Evolutionary conservation across 2,113 vertebrate species (phyloP).

Genomic region (Chelonoidis abingdonii): DNA sequence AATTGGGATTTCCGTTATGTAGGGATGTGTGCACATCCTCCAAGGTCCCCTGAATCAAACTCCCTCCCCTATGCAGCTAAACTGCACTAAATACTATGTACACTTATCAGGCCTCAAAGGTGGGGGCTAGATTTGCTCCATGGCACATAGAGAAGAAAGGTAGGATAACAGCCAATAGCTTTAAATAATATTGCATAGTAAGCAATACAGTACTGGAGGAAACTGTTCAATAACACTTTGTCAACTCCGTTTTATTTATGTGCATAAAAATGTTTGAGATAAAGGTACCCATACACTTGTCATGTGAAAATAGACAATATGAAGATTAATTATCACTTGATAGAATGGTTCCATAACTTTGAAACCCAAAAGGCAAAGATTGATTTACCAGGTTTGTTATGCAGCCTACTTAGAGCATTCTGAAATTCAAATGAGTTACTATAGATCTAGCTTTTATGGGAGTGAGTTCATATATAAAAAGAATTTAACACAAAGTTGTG

Average conservation of each 20-base stretch:
- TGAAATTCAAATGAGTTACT: neutral
- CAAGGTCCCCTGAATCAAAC: neutral
- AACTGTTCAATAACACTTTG: neutral
- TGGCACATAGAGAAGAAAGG: neutral
- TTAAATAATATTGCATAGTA: neutral
- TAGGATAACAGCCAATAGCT: neutral
- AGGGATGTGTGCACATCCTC: neutral
- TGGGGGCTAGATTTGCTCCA: neutral
- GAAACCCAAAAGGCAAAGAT: neutral
- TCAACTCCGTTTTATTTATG: neutral
- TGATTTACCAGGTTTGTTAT: neutral
- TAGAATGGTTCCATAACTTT: neutral
- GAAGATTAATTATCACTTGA: neutral
- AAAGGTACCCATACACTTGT: neutral
- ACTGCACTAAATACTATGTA: neutral
- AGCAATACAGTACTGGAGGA: neutral
- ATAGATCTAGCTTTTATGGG: neutral
- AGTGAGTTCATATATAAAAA: neutral
- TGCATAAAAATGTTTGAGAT: neutral
- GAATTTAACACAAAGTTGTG: neutral
- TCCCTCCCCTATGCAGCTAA: neutral
- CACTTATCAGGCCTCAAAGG: neutral
- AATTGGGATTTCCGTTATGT: neutral
- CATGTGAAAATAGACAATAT: neutral
- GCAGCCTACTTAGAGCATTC: neutral